Evolutionary conservation across 2,113 vertebrate species (phyloP), one percentile per base, ranked within the genome.

Genomic region (Hemichromis elongatus): DNA sequence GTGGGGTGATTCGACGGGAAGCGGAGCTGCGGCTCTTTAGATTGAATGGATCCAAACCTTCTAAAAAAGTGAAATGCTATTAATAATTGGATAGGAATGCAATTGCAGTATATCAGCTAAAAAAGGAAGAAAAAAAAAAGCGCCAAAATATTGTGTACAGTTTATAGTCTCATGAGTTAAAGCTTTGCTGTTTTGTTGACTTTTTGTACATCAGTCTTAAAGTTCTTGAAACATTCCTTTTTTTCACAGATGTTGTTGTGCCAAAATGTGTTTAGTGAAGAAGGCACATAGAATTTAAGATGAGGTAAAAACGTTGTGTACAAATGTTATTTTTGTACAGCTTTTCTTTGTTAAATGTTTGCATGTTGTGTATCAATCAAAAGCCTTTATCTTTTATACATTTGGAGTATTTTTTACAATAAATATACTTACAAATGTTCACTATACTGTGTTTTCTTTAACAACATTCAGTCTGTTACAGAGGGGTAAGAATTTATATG

Each of bases 361-460:
- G 91, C 92, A 89, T 93, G 88, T 92, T 93, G 57, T 94, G 57
- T 92, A 92, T 89, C 84, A 90, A 91, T 92, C 89, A 85, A 89
- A 90, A 21, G 73, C 83, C 84, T 88, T 90, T 92, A 92, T 86
- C 83, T 94, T 96, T 95, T 92, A 85, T 94, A 94, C 82, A 87
- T 92, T 88, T 94, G 61, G 81, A 77, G 63, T 80, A 79, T 94
- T 96, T 94, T 95, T 75, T 90, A 90, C 92, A 96, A 95, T 96
- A 96, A 96, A 96, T 85, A 61, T 87, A 56, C 85, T 87, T 84
- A 47, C 70, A 92, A 90, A 90, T 83, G 14, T 82, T 53, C 54
- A 7, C 19, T 18, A 1, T 73, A 13, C 18, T 53, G 6, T 68
- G 7, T 82, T 47, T 75, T 63, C n/a, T 35, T 63, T 53, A 12